A percentile compares a stretch with the other conserved stretches of the same genome.
phyloP scores from a whole-genome alignment of 2,888 invertebrate species.

The Eueremaeus valkanovi region DNA sequence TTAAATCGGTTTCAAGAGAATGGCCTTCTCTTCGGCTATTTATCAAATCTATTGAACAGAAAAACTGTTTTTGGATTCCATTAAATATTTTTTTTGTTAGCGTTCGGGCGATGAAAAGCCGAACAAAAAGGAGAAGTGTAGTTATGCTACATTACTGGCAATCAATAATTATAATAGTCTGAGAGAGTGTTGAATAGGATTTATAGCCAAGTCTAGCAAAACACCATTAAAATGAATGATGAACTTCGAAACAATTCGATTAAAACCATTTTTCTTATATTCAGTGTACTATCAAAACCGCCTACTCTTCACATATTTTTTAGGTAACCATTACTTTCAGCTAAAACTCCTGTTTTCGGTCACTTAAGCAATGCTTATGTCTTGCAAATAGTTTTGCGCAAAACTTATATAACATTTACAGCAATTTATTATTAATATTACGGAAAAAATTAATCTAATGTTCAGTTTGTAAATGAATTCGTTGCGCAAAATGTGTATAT shows the following conservation, averaged over 20 bases:
- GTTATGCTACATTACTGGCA: background rate
- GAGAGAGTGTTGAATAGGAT: background rate
- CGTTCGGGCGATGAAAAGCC: too few relatives aligned
- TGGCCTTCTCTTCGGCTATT: too few relatives aligned
- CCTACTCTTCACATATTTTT: background rate
- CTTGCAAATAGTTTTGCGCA: background rate
- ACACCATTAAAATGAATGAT: slow-evolving; percentile 12
- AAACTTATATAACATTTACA: background rate
- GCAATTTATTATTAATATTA: too few relatives aligned
- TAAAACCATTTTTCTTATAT: background rate
- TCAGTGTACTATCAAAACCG: background rate
- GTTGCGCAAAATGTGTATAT: too few relatives aligned
- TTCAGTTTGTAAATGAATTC: too few relatives aligned
- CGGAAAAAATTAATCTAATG: too few relatives aligned
- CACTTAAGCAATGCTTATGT: background rate
- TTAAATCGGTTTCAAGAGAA: too few relatives aligned
- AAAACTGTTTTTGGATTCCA: too few relatives aligned
- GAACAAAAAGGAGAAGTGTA: too few relatives aligned
- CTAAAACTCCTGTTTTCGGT: background rate
- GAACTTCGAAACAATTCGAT: background rate
- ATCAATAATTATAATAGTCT: background rate
- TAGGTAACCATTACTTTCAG: background rate
- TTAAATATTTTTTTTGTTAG: too few relatives aligned
- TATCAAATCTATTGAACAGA: too few relatives aligned
- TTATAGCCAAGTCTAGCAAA: background rate